Conservation (phyloP, 2,113 vertebrate species). For the Tringa solitaria region DNA sequence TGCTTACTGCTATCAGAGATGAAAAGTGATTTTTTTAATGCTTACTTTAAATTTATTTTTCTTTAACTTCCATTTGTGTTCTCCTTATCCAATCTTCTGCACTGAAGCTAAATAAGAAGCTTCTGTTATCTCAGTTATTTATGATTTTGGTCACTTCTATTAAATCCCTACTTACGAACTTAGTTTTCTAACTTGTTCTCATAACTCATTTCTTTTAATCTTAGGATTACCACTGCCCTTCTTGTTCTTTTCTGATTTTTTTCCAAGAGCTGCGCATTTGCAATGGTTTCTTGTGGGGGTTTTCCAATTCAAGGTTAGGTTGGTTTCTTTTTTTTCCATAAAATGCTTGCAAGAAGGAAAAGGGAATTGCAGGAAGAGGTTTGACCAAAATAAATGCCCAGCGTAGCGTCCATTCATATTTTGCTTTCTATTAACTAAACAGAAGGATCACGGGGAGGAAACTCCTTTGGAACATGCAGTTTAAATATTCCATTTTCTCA, state of each 20-base stretch:
- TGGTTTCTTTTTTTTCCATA: neutral
- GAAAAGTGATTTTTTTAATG: neutral
- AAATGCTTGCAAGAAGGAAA: neutral
- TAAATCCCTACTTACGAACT: neutral
- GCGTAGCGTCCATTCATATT: neutral
- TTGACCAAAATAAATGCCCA: neutral
- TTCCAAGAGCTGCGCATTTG: neutral
- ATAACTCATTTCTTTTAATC: neutral
- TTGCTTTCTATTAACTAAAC: neutral
- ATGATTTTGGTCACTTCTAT: neutral
- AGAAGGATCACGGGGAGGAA: neutral
- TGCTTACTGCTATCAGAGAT: neutral
- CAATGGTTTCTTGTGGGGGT: neutral
- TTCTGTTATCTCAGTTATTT: conserved; percentile 30
- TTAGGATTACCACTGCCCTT: neutral
- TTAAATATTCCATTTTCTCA: neutral
- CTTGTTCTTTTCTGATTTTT: neutral
- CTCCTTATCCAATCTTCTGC: conserved; percentile 9
- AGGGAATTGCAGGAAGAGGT: neutral
- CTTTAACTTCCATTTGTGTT: neutral
- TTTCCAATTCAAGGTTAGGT: neutral
- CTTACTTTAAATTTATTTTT: conserved; percentile 23
- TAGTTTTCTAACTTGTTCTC: conserved; percentile 8
- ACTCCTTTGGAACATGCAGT: neutral
- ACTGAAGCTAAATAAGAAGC: neutral